These are phyloP conservation scores for Prionailurus bengalensis DNA, from an alignment of 2,113 vertebrate genomes.

Conservation along the genomic window DNA sequence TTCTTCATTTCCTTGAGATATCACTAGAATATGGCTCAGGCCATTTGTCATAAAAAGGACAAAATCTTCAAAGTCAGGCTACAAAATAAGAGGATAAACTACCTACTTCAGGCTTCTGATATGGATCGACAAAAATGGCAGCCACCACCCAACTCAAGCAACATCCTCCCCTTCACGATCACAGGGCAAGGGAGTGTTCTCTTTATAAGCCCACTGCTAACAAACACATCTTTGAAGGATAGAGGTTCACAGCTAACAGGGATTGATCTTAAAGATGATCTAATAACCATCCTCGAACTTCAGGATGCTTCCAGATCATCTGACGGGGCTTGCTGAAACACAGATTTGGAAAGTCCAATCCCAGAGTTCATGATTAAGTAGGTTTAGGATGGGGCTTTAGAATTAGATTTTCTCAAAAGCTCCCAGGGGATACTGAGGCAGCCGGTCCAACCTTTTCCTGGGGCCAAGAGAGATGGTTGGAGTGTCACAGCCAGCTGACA, in stretches of 20 bases:
- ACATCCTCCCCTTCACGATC: not conserved
- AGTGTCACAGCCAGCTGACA: not conserved
- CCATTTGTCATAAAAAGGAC: conserved; percentile 83
- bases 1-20: conserved; percentile 64
- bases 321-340: not conserved
- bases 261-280: not conserved
- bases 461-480: not conserved
- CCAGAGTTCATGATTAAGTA: not conserved
- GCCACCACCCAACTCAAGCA: not conserved
- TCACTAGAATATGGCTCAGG: conserved; percentile 82
- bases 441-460: not conserved
- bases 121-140: not conserved
- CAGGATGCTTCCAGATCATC: not conserved
- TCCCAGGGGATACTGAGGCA: not conserved
- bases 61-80: conserved; percentile 88
- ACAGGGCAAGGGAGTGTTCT: not conserved
- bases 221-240: not conserved
- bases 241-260: not conserved
- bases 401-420: not conserved
- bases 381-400: not conserved
- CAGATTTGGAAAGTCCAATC: not conserved
- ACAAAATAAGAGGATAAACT: conserved; percentile 75
- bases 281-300: not conserved
- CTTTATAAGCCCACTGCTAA: not conserved
- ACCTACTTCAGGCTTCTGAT: not conserved